Base-by-base conservation (phyloP, 2,797 vertebrate species). In the Triplophysa yarkandensis region DNA sequence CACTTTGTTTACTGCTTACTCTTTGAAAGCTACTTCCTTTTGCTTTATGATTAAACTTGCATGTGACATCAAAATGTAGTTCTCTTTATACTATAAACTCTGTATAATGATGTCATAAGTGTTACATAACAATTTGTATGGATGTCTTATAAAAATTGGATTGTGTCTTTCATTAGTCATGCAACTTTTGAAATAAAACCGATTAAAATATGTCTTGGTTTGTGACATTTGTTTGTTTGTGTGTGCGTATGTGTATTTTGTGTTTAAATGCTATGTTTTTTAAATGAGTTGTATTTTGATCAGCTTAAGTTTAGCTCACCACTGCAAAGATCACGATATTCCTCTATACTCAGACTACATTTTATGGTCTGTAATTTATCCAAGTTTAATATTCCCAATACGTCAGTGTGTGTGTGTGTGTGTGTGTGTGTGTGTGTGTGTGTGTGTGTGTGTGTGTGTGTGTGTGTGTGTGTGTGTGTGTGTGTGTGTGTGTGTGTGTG, bases 291-390 rank as follows among this genome's bases (percentile, higher is more conserved):
- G n/a, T 74, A 66, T 55, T 66, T 74, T 65, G 39, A 55, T 58
- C 25, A 41, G 27, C 39, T 74, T 74, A 66, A 44, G 50, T 34
- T 74, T 46, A 74, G n/a, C 50, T 65, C 52, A 66, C 46, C 52
- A 34, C n/a, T n/a, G n/a, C n/a, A n/a, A n/a, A n/a, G n/a, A n/a
- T n/a, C n/a, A n/a, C n/a, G n/a, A n/a, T n/a, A n/a, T n/a, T n/a
- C n/a, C n/a, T n/a, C n/a, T n/a, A n/a, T n/a, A n/a, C n/a, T n/a
- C n/a, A n/a, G n/a, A n/a, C n/a, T n/a, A n/a, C n/a, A n/a, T n/a
- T n/a, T n/a, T n/a, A n/a, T n/a, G n/a, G n/a, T 30, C 60, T 43
- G 4, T 16, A 17, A 14, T 32, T 34, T 55, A 25, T 13, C 11
- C 23, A 21, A 52, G 19, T 23, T 14, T 70, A 70, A 60, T 60